Base-by-base conservation (phyloP, 1,140 invertebrate species). In the Melipona quadrifasciata region DNA sequence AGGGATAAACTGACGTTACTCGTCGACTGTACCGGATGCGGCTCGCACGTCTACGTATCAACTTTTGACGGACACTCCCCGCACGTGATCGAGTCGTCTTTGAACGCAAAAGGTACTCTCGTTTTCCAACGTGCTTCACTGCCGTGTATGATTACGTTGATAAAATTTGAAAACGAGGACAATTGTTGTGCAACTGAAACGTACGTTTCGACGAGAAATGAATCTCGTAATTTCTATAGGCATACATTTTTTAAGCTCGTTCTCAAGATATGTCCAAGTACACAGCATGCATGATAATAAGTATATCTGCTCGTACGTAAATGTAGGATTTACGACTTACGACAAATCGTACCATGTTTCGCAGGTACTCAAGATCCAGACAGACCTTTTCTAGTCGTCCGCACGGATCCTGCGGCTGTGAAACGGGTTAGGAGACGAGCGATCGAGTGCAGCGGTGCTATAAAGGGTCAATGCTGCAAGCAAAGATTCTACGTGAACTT, bases 401-500 rank as follows among this genome's bases (percentile, higher is more conserved):
- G 97, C 73, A 98, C 97, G 4, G 96, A 97, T 93, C 96, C 96
- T 16, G 94, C 95, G 86, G 95, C 95, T 82, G 93, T 96, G 88
- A 95, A 96, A 80, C 94, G 98, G 24, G 96, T 97, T 2, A 96
- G 97, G 82, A 96, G 98, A 91, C 95, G 97, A 72, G 97, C 98
- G 58, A 95, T 98, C 67, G 97, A 98, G 91, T 98, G 98, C 94
- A 96, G 95, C 92, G 97, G 96, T 80, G 97, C 96, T 86, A 95
- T 96, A 75, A 96, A 96, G 85, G 97, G 97, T 83, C 97, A 97
- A 92, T 99, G 98, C 94, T 99, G 98, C 94, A 98, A 98, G 90
- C 97, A 99, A 93, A 96, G 97, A 39, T 98, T 99, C 94, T 98
- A 98, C 95, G 98, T 99, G 68, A 98, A 96, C 93, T 99, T 99